These are phyloP conservation scores for Sinonovacula constricta DNA, from an alignment of 1,140 invertebrate genomes.

Conservation along the genomic window DNA sequence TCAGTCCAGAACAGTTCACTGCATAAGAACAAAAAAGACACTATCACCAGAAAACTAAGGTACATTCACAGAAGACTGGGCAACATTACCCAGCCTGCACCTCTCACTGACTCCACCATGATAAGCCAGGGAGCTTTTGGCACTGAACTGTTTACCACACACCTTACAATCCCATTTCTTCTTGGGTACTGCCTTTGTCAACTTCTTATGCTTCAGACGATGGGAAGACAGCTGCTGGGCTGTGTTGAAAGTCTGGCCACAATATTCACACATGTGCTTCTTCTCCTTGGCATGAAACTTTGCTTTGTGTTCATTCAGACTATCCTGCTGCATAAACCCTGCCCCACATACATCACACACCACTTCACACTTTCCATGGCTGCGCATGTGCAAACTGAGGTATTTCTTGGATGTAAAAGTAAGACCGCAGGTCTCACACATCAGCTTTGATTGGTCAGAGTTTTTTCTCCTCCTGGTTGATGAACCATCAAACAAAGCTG, in stretches of 20 bases:
- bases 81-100: slow-evolving; percentile 12
- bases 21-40: no score
- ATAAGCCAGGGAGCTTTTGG: slow-evolving; percentile 11
- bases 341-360: slow-evolving; percentile 24
- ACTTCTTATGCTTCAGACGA: neutral
- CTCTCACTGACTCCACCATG: slow-evolving; percentile 22
- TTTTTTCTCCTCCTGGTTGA: neutral
- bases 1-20: no score
- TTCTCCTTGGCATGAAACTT: slow-evolving; percentile 9
- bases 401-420: no score
- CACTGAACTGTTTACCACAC: slow-evolving; percentile 17
- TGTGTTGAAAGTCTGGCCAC: slow-evolving; percentile 16
- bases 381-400: neutral
- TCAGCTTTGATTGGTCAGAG: no score
- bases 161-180: slow-evolving; percentile 22
- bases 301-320: slow-evolving; percentile 12
- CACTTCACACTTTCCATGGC: neutral
- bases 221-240: neutral
- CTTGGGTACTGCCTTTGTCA: neutral
- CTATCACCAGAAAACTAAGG: no score
- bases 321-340: slow-evolving; percentile 2
- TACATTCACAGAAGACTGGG: no score
- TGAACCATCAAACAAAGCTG: neutral
- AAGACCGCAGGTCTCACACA: no score
- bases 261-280: slow-evolving; percentile 23